Percentiles rank a stretch among this genome's conserved stretches.
phyloP scores from a whole-genome alignment of 2,888 invertebrate genomes.

The Sesia apiformis region DNA sequence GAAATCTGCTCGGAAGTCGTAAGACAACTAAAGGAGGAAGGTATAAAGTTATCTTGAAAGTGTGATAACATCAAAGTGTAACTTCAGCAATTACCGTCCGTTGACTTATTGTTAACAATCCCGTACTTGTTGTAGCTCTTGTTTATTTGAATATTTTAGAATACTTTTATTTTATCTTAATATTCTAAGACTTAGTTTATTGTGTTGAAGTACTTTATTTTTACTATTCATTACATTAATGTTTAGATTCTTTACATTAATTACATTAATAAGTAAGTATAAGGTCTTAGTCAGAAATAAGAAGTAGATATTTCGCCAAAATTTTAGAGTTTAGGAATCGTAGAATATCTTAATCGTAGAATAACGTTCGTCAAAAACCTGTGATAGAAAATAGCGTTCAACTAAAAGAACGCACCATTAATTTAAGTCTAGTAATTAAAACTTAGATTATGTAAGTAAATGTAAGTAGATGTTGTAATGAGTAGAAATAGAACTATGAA shows the following conservation, averaged over 20 bases:
- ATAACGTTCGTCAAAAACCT: constrained; percentile 54
- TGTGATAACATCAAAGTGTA: not conserved
- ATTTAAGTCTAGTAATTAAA: not conserved
- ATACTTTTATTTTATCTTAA: not conserved
- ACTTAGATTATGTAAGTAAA: too few species aligned
- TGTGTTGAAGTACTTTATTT: not conserved
- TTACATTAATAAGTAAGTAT: too few species aligned
- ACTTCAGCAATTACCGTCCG: not conserved
- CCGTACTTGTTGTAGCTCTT: not conserved
- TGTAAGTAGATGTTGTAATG: too few species aligned
- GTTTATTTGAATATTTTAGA: not conserved
- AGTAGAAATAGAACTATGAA: too few species aligned
- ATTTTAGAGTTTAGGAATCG: not conserved
- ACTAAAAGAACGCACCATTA: not conserved
- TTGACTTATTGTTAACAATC: not conserved
- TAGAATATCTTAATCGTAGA: constrained; percentile 10
- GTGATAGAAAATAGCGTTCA: constrained; percentile 34
- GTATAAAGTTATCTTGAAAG: constrained; percentile 35
- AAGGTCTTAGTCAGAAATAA: too few species aligned
- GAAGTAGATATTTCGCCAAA: too few species aligned
- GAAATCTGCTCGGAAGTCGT: constrained; percentile 49
- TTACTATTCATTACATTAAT: too few species aligned
- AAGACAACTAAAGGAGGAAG: constrained; percentile 45
- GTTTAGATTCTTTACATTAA: too few species aligned
- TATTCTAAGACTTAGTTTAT: not conserved